Evolutionary conservation across 2,113 vertebrate genomes (phyloP).

Genomic region (pig (Sus scrofa)): T2T-Sscrofa CM000826.6:118268001-118268500

Average conservation of each 20-base stretch:
- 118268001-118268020: conserved; percentile 86
- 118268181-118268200: conserved; percentile 50
- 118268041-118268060: conserved; percentile 85
- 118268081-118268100: not conserved
- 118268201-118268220: conserved; percentile 19
- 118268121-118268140: conserved; percentile 47
- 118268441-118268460: too few relatives aligned
- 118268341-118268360: too few relatives aligned
- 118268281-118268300: conserved; percentile 35
- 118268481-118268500: too few relatives aligned
- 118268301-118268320: not conserved
- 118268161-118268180: conserved; percentile 55
- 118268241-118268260: not conserved
- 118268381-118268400: too few relatives aligned
- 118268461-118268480: too few relatives aligned
- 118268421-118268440: too few relatives aligned
- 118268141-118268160: not conserved
- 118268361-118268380: too few relatives aligned
- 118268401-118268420: too few relatives aligned
- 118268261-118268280: conserved; percentile 3
- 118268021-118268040: conserved; percentile 87
- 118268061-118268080: conserved; percentile 73
- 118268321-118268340: conserved; percentile 54
- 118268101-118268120: conserved; percentile 41
- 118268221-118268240: conserved; percentile 10